phyloP scores from a whole-genome alignment of 2,888 invertebrate genomes.

The Andrena minutula region DNA sequence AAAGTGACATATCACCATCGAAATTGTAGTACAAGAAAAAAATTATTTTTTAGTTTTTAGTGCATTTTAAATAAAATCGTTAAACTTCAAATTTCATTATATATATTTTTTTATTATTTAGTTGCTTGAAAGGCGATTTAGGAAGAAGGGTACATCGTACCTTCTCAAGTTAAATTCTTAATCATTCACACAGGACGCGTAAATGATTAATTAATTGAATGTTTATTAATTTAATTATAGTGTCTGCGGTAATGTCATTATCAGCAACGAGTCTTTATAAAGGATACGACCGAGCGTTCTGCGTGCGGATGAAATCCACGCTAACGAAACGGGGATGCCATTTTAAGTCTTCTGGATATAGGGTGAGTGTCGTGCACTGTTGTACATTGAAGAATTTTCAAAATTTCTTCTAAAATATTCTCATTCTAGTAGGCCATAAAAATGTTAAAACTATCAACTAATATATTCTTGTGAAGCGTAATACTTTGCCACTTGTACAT shows the following conservation, averaged over 20 bases:
- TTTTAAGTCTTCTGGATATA: conserved; percentile 97
- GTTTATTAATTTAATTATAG: conserved; percentile 86
- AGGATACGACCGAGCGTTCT: conserved; percentile 96
- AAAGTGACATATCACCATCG: no score
- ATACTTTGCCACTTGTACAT: no score
- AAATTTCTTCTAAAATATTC: neutral
- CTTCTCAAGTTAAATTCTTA: neutral
- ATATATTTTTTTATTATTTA: no score
- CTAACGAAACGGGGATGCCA: conserved; percentile 98
- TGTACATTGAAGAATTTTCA: neutral
- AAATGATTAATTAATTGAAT: neutral
- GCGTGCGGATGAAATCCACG: conserved; percentile 98
- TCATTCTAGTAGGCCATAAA: neutral
- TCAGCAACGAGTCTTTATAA: conserved; percentile 90
- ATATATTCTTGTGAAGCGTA: no score
- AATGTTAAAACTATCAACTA: neutral
- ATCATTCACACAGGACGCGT: neutral
- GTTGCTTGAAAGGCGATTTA: neutral
- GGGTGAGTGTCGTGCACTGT: conserved; percentile 88
- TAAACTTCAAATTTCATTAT: no score
- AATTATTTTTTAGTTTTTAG: no score
- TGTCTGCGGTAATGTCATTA: conserved; percentile 93
- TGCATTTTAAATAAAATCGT: no score
- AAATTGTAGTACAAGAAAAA: no score
- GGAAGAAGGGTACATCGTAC: neutral